Percentiles rank a stretch among this genome's conserved stretches.
These are phyloP conservation scores for Chaetorhynchus papuensis DNA, from an alignment of 2,113 vertebrate genomes.

Conservation along the genomic window DNA sequence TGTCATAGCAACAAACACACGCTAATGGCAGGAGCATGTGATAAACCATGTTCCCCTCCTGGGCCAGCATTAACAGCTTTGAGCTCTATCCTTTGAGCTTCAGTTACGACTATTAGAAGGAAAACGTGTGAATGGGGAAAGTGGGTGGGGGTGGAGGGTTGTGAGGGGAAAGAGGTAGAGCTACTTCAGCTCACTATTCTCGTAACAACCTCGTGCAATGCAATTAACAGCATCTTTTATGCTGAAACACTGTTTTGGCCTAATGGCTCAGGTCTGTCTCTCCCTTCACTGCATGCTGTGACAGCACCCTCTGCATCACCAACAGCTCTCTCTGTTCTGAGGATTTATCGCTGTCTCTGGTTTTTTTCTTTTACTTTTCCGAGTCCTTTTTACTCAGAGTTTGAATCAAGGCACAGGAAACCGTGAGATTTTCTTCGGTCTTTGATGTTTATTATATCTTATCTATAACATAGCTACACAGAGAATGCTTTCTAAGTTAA, in stretches of 20 bases:
- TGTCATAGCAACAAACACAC: not conserved
- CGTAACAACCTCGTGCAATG: not conserved
- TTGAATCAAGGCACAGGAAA: too few species aligned
- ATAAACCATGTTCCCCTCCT: not conserved
- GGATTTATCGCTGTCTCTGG: too few species aligned
- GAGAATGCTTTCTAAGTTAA: too few species aligned
- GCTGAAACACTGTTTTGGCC: not conserved
- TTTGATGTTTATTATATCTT: too few species aligned
- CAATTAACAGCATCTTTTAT: not conserved
- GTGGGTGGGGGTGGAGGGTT: accelerated
- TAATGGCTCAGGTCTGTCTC: not conserved
- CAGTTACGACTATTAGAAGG: not conserved
- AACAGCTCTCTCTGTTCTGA: not conserved
- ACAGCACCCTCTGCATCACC: too few species aligned
- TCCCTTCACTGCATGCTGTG: not conserved
- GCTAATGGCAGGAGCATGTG: not conserved
- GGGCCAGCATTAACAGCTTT: not conserved
- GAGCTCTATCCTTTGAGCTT: not conserved
- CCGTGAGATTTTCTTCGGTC: too few species aligned
- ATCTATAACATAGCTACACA: too few species aligned
- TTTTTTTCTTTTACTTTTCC: too few species aligned
- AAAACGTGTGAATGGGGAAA: not conserved
- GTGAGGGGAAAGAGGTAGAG: not conserved
- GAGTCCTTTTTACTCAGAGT: too few species aligned
- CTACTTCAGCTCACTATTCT: not conserved